Evolutionary conservation across 1,140 invertebrate species (phyloP).

Genomic region (Lethrus apterus): DNA sequence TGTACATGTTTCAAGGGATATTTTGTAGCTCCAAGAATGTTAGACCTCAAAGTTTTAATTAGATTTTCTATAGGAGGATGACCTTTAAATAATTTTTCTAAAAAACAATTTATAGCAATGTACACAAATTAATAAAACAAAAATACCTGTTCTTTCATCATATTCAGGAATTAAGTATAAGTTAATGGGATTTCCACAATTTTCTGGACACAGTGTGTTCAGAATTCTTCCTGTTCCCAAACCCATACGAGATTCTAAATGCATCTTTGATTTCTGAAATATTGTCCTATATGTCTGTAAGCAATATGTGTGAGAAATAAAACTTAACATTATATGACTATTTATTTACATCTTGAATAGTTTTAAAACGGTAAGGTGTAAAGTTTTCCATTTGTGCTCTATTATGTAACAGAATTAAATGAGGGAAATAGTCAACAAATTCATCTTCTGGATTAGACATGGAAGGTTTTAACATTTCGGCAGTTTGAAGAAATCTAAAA

Average conservation of each 20-base stretch:
- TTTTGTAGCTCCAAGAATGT: conserved; percentile 59
- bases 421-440: conserved; percentile 64
- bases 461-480: conserved; percentile 81
- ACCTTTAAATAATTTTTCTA: conserved; percentile 48
- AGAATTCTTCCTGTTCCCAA: conserved; percentile 51
- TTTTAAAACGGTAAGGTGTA: conserved; percentile 52
- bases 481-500: conserved; percentile 67
- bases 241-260: conserved; percentile 59
- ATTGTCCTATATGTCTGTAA: conserved; percentile 51
- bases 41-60: conserved; percentile 56
- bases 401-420: conserved; percentile 71
- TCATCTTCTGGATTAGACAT: conserved; percentile 59
- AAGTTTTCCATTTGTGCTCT: conserved; percentile 64
- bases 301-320: background rate
- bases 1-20: conserved; percentile 56
- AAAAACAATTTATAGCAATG: conserved; percentile 18
- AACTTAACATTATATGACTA: background rate
- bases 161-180: conserved; percentile 64
- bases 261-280: conserved; percentile 66
- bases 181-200: conserved; percentile 56
- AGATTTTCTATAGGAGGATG: conserved; percentile 60
- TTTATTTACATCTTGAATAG: conserved; percentile 54
- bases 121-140: conserved; percentile 8
- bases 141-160: conserved; percentile 51
- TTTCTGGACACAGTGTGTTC: conserved; percentile 46